phyloP scores from a whole-genome alignment of 2,113 vertebrate species.

The human (Homo sapiens) region DNA sequence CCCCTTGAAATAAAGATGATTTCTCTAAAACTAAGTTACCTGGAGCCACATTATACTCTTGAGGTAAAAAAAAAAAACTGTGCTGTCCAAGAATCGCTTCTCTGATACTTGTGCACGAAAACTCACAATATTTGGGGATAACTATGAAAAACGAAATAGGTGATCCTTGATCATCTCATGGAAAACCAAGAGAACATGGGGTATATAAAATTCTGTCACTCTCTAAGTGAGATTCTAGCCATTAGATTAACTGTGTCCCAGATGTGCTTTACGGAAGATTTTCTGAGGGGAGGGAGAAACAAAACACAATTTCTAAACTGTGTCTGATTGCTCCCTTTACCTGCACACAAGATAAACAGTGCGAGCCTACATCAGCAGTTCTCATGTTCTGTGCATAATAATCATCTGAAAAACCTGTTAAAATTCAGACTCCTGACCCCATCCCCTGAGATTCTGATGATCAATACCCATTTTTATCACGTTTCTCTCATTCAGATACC shows the following conservation, averaged over 20 bases:
- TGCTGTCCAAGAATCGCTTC: neutral
- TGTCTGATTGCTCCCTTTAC: neutral
- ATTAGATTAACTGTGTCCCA: neutral
- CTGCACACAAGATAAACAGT: neutral
- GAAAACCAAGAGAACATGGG: neutral
- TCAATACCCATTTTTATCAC: neutral
- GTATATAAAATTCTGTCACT: neutral
- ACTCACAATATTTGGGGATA: neutral
- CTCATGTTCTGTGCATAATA: neutral
- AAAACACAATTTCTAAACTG: neutral
- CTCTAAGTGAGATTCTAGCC: neutral
- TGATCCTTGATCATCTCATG: neutral
- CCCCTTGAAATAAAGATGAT: neutral
- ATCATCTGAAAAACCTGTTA: neutral
- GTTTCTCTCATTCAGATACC: neutral
- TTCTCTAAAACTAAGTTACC: slow-evolving; percentile 8
- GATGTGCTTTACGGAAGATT: neutral
- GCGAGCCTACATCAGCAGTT: neutral
- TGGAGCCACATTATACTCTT: neutral
- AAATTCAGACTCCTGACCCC: neutral
- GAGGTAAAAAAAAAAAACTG: neutral
- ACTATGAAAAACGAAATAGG: neutral
- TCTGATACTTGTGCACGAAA: neutral
- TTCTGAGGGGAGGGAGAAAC: neutral
- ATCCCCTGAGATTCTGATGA: neutral